Evolutionary conservation across 1,140 invertebrate genomes (phyloP).

Genomic region (Capitella teleta): DNA sequence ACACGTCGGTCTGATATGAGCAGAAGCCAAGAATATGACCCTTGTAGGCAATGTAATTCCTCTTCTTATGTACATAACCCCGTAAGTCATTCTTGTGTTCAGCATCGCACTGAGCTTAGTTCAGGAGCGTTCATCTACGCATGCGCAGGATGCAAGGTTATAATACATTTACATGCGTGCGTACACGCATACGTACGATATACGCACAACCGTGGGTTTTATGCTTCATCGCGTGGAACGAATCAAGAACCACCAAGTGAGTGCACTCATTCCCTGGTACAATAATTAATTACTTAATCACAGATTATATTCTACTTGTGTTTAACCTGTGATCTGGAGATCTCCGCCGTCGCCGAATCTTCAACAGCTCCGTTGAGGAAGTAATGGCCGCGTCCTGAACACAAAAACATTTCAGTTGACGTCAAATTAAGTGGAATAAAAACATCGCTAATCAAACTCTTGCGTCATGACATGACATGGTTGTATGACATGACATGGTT

Average conservation of each 20-base stretch:
- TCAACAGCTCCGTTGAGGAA: constrained; percentile 54
- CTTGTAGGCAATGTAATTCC: neutral
- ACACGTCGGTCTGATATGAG: neutral
- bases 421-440: neutral
- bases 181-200: neutral
- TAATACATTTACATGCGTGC: neutral
- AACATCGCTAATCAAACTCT: neutral
- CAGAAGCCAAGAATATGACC: neutral
- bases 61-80: neutral
- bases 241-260: too few species aligned
- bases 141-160: neutral
- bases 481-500: neutral
- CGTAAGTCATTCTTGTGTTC: neutral
- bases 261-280: too few species aligned
- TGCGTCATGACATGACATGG: neutral
- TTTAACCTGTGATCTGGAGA: constrained; percentile 47
- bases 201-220: too few species aligned
- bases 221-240: too few species aligned
- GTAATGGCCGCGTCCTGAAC: constrained; percentile 50
- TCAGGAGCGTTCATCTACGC: neutral
- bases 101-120: neutral
- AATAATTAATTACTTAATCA: too few species aligned
- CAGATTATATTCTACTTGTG: too few species aligned
- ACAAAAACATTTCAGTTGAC: neutral
- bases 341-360: constrained; percentile 64